A percentile compares a stretch with the other conserved stretches of the same genome.
Evolutionary conservation across 2,888 invertebrate species (phyloP).

Genomic region (Andrena camellia): DNA sequence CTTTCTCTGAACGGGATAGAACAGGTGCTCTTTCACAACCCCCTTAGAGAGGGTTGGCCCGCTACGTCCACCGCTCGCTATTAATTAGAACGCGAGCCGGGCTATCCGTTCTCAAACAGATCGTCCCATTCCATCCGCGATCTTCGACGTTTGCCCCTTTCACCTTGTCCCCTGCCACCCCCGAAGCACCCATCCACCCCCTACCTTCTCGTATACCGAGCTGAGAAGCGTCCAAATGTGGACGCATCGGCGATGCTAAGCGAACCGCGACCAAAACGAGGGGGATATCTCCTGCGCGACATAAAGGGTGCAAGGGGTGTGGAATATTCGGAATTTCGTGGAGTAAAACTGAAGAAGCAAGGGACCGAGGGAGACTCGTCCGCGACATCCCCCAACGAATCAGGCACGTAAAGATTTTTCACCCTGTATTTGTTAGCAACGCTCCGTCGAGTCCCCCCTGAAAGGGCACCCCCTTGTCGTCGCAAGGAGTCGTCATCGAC

Average conservation of each 20-base stretch:
- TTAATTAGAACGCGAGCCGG: slow-evolving; percentile 66
- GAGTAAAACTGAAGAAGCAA: no score
- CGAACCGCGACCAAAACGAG: slow-evolving; percentile 77
- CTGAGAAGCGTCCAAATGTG: slow-evolving; percentile 43
- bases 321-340: background rate
- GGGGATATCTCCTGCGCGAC: slow-evolving; percentile 44
- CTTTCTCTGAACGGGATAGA: slow-evolving; percentile 1
- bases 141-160: slow-evolving; percentile 55
- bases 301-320: slow-evolving; percentile 8
- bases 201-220: slow-evolving; percentile 36
- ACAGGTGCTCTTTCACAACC: slow-evolving; percentile 55
- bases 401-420: no score
- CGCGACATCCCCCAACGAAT: no score
- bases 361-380: no score
- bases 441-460: background rate
- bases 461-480: background rate
- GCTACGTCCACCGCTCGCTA: slow-evolving; percentile 60
- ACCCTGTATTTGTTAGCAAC: background rate
- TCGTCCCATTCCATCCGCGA: slow-evolving; percentile 45
- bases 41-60: slow-evolving; percentile 49
- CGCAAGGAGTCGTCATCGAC: slow-evolving; percentile 33
- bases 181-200: background rate
- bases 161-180: slow-evolving; percentile 10
- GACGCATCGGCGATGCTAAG: slow-evolving; percentile 84
- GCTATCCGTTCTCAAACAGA: slow-evolving; percentile 68